These are phyloP conservation scores for Pissodes strobi DNA, from an alignment of 1,140 invertebrate genomes.

Conservation along the genomic window DNA sequence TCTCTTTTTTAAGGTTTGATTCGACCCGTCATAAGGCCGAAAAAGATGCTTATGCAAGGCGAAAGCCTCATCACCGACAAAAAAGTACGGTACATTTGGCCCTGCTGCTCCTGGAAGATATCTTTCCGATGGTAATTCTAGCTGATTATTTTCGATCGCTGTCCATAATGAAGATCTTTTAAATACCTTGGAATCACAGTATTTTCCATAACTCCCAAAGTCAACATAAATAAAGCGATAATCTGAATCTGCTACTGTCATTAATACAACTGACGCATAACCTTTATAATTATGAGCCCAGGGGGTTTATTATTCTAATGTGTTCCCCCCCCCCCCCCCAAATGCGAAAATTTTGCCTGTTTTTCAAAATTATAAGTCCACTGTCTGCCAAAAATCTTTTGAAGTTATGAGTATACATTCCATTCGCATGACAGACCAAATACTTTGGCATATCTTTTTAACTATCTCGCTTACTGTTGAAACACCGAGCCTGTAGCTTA, in stretches of 20 bases:
- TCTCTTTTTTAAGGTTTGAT: conserved; percentile 42
- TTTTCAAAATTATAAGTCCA: not conserved
- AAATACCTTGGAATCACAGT: conserved; percentile 54
- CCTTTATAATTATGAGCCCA: conserved; percentile 49
- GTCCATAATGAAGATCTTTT: conserved; percentile 32
- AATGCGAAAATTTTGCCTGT: not conserved
- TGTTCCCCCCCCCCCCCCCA: not conserved
- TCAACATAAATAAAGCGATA: conserved; percentile 54
- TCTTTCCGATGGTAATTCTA: not conserved
- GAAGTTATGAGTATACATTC: too few relatives aligned
- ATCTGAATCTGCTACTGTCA: conserved; percentile 53
- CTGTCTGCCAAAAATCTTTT: too few relatives aligned
- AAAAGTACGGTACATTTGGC: conserved; percentile 36
- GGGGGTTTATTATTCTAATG: too few relatives aligned
- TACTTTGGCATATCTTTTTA: too few relatives aligned
- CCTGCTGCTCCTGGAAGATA: not conserved
- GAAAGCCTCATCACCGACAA: conserved; percentile 53
- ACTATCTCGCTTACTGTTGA: too few relatives aligned
- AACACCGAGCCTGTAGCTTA: too few relatives aligned
- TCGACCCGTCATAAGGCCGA: conserved; percentile 51
- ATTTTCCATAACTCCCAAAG: conserved; percentile 55
- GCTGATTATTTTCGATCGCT: not conserved
- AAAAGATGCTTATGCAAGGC: conserved; percentile 46
- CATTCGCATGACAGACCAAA: too few relatives aligned
- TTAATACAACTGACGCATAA: conserved; percentile 53